These are phyloP conservation scores for Drosophila repletoides DNA, from an alignment of 1,140 invertebrate species.

Conservation along the genomic window DNA sequence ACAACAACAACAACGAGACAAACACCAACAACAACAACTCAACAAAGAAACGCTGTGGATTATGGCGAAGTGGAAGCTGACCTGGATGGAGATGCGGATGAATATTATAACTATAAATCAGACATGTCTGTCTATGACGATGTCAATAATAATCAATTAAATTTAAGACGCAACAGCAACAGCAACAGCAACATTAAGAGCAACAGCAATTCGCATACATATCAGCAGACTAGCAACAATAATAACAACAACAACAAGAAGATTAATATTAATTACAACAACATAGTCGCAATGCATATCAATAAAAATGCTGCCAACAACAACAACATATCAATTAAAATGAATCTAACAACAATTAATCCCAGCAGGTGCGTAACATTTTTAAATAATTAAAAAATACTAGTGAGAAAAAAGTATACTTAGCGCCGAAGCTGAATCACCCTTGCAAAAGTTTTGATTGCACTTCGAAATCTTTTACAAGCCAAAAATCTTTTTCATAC, in stretches of 20 bases:
- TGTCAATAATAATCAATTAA: slow-evolving; percentile 81
- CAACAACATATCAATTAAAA: slow-evolving; percentile 58
- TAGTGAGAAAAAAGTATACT: too few relatives aligned
- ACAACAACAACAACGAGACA: slow-evolving; percentile 44
- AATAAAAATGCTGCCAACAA: slow-evolving; percentile 39
- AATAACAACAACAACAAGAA: slow-evolving; percentile 34
- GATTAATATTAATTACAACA: slow-evolving; percentile 15
- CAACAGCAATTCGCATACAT: slow-evolving; percentile 67
- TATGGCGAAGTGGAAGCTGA: slow-evolving; percentile 23
- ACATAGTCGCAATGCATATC: slow-evolving; percentile 56
- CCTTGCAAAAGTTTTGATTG: too few relatives aligned
- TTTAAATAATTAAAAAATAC: too few relatives aligned
- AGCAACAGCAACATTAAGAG: slow-evolving; percentile 50
- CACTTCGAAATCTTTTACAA: too few relatives aligned
- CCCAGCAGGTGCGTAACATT: slow-evolving; percentile 42
- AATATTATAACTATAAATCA: slow-evolving; percentile 64
- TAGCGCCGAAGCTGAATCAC: too few relatives aligned
- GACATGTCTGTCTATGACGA: slow-evolving; percentile 79
- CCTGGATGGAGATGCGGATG: slow-evolving; percentile 38
- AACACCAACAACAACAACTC: background rate
- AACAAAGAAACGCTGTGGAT: slow-evolving; percentile 29
- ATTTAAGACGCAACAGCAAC: slow-evolving; percentile 63
- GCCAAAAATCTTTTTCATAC: too few relatives aligned
- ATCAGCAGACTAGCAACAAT: slow-evolving; percentile 65
- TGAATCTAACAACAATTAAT: slow-evolving; percentile 9